Evolutionary conservation across 2,888 invertebrate genomes (phyloP), one percentile per base, ranked within the genome.

Genomic region (Bugula neritina): DNA sequence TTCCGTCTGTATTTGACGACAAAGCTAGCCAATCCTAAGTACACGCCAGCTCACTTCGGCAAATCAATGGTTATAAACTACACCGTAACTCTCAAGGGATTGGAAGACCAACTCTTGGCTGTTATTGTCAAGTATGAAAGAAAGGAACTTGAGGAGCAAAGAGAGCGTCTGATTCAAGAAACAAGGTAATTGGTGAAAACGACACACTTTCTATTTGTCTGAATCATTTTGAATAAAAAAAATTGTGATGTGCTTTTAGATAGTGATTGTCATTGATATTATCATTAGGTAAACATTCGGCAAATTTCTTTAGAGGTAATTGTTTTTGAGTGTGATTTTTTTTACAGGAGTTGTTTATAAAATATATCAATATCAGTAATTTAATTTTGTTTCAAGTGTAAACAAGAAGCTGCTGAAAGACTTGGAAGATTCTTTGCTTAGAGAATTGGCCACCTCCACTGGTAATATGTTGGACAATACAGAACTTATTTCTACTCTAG

Each of bases 391-490:
- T n/a, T n/a, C n/a, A n/a, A 83, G 91, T 78, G 90, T 90, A 74
- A 94, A 94, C 84, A 93, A 93, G 82, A 90, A 90, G 77, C 84
- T 93, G 1, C 86, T 95, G 71, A 90, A 92, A 72, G 90, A 91
- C 63, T 85, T 95, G 0, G 94, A 95, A 80, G 92, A 94, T 82
- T 92, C 92, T 0, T 84, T 95, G 71, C 86, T 95, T 0, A 85
- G 91, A 69, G 93, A 94, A 81, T 86, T 95, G 77, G 90, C 93
- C 0, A 91, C 91, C 0, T 92, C 92, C 0, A 90, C 91, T 0
- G 94, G 94, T 23, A 94, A 93, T 84, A 94, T 95, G 93, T 85
- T 95, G 79, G 94, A 95, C 80, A 94, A 95, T 77, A 89, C 90
- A 0, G 94, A 94, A 77, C 86, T 94, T 10, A 89, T 95, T 23